These are phyloP conservation scores for Drosophila putrida DNA, from an alignment of 2,888 invertebrate genomes.

Conservation along the genomic window DNA sequence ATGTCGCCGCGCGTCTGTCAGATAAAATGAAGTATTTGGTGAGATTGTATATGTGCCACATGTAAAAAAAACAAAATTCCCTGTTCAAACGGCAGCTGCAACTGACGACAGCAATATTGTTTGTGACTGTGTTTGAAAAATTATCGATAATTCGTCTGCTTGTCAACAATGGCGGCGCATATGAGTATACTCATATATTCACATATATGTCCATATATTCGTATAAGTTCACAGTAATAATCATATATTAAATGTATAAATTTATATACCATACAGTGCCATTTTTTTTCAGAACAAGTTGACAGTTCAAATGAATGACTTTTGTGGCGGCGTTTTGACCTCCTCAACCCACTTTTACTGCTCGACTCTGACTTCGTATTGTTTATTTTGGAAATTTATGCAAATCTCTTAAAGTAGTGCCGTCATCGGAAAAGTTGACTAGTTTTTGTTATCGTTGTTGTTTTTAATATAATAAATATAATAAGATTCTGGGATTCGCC, in stretches of 20 bases:
- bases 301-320: constrained; percentile 41
- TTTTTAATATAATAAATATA: constrained; percentile 59
- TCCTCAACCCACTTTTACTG: neutral
- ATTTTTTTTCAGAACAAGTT: constrained; percentile 12
- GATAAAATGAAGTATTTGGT: constrained; percentile 78
- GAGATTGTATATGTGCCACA: constrained; percentile 30
- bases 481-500: constrained; percentile 62
- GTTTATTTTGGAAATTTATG: constrained; percentile 72
- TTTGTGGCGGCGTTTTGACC: constrained; percentile 9
- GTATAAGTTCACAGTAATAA: constrained; percentile 65
- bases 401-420: constrained; percentile 77
- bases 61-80: constrained; percentile 64
- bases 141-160: constrained; percentile 75
- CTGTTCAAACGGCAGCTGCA: constrained; percentile 49
- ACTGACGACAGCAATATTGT: constrained; percentile 62
- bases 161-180: constrained; percentile 19
- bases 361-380: constrained; percentile 21
- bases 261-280: constrained; percentile 14
- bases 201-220: constrained; percentile 41
- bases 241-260: constrained; percentile 68
- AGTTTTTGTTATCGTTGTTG: constrained; percentile 59
- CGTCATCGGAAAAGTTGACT: constrained; percentile 74
- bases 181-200: constrained; percentile 1
- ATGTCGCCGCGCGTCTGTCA: constrained; percentile 61
- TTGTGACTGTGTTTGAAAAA: constrained; percentile 60